Evolutionary conservation across 2,888 invertebrate genomes (phyloP), one percentile per base, ranked within the genome.

Genomic region (Philopedon plagiatum): DNA sequence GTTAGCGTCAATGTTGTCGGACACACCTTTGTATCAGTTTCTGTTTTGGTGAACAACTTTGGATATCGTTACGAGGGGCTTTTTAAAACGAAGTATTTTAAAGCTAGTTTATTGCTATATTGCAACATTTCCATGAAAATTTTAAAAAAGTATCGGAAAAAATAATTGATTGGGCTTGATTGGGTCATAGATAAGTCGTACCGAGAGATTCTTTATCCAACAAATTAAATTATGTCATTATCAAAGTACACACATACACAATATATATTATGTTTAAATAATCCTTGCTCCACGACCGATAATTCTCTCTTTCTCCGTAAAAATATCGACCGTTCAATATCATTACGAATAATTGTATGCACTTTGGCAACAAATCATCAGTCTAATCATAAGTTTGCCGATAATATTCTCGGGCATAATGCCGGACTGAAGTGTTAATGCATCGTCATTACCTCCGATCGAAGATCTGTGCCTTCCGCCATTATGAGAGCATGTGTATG

Each of bases 391-490:
- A 75, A 75, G 75, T 71, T 72, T 71, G 74, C 61, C 54, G 71
- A 69, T 76, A 76, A 77, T 78, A 76, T 79, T 75, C 74, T 73
- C 69, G 71, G 75, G 75, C 73, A 76, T 78, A 79, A 80, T 79
- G 73, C 75, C 60, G 74, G 73, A 78, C 73, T 75, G 76, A 80
- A 78, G 80, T 81, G 80, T 77, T 81, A 81, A 80, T 78, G 74
- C 78, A 34, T 71, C 78, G 78, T 80, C 79, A 80, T 81, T 81
- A 81, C 68, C 29, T 63, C 18, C 70, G 15, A 64, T 64, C 70
- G 64, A 70, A 69, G 62, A 62, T 68, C 61, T 68, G 68, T 68
- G 63, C 51, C 51, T 70, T 70, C 70, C 70, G 70, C 70, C 26
- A 64, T 70, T 70, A 64, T 64, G 46, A 41, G 29, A 2, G 41